Evolutionary conservation across 2,888 invertebrate genomes (phyloP).

Genomic region (Aporophyla lueneburgensis): DNA sequence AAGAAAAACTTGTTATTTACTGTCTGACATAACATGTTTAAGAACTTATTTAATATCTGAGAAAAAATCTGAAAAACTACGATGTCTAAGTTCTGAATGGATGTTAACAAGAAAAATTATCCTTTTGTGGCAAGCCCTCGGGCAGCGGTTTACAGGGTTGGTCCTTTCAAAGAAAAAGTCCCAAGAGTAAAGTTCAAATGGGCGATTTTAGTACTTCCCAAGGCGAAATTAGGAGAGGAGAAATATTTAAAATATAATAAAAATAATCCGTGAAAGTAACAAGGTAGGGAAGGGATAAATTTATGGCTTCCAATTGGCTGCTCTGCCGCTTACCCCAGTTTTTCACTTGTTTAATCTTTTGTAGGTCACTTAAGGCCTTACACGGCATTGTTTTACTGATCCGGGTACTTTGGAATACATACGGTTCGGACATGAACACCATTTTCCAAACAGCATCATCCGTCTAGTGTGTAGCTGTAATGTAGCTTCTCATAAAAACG

Average conservation of each 20-base stretch:
- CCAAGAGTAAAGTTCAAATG: conserved; percentile 56
- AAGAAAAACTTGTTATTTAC: conserved; percentile 31
- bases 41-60: conserved; percentile 63
- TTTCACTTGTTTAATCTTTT: conserved; percentile 70
- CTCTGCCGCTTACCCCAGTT: conserved; percentile 64
- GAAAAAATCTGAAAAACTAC: conserved; percentile 57
- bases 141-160: conserved; percentile 47
- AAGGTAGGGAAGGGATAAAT: conserved; percentile 67
- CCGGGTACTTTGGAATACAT: conserved; percentile 43
- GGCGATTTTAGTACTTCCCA: conserved; percentile 49
- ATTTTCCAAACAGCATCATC: conserved; percentile 18
- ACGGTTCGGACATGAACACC: conserved; percentile 5
- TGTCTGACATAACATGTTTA: conserved; percentile 39
- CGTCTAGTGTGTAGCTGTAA: neutral
- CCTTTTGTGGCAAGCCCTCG: conserved; percentile 57
- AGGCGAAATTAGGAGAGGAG: conserved; percentile 31
- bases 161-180: conserved; percentile 55
- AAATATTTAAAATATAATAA: conserved; percentile 64
- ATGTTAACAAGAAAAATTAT: conserved; percentile 62
- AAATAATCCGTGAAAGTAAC: conserved; percentile 65
- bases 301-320: conserved; percentile 73
- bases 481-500: neutral
- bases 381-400: conserved; percentile 43
- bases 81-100: conserved; percentile 58
- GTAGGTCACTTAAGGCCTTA: conserved; percentile 55